A percentile compares a stretch with the other conserved stretches of the same genome.
phyloP scores from a whole-genome alignment of 2,888 invertebrate species.

The Seira ritae region DNA sequence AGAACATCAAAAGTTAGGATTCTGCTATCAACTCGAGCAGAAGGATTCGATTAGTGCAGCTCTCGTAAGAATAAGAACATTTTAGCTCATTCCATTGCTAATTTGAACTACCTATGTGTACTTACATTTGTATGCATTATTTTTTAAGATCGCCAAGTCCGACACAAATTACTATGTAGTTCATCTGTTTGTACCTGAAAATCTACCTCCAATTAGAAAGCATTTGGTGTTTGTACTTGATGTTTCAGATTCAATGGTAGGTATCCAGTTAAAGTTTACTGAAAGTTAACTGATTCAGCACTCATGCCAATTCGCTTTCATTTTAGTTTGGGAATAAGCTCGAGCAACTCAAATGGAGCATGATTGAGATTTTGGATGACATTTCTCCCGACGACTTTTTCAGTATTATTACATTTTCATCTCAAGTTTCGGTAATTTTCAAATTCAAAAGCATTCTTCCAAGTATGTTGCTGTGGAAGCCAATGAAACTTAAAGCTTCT shows the following conservation, averaged over 20 bases:
- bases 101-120: background rate
- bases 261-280: background rate
- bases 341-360: conserved; percentile 81
- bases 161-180: conserved; percentile 74
- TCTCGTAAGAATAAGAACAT: conserved; percentile 23
- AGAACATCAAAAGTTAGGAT: conserved; percentile 11
- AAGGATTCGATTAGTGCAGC: conserved; percentile 37
- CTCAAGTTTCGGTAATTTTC: conserved; percentile 67
- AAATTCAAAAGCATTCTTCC: too few relatives aligned
- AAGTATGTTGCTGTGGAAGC: too few relatives aligned
- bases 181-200: conserved; percentile 75
- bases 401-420: conserved; percentile 81
- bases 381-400: conserved; percentile 81
- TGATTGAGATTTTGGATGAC: conserved; percentile 81
- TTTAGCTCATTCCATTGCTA: background rate
- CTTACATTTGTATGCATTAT: background rate
- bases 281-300: conserved; percentile 74
- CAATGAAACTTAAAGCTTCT: too few relatives aligned
- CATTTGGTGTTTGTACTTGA: conserved; percentile 77
- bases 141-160: conserved; percentile 22
- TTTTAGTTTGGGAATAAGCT: conserved; percentile 79
- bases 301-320: background rate
- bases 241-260: conserved; percentile 76
- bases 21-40: conserved; percentile 34
- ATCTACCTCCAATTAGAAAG: conserved; percentile 74